Evolutionary conservation across 2,888 invertebrate genomes (phyloP), one percentile per base, ranked within the genome.

Genomic region (Limenitis arthemis): DNA sequence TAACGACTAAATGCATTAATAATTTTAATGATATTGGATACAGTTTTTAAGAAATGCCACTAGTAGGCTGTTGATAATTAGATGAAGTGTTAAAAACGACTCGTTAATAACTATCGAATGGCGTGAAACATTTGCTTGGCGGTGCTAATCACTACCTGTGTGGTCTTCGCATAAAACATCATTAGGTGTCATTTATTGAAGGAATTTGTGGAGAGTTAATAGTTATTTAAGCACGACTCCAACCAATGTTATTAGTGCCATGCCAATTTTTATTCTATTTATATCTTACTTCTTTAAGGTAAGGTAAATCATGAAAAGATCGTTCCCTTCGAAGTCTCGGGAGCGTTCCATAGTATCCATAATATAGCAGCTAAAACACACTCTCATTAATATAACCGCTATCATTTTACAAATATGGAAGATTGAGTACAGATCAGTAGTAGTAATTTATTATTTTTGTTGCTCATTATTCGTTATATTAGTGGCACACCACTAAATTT

Each of bases 251-350:
- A 51, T 49, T 62, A 63, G 55, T 60, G 59, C 49, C 78, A 81
- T 82, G 80, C 75, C 69, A 75, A 72, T 71, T 66, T 60, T 55
- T 64, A 63, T 63, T 55, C 56, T 60, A 53, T 37, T 28, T 46
- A 62, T 57, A 50, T 77, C 91, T 91, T 92, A 93, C 93, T 89
- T 94, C 94, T 88, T 93, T 93, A 57, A 92, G 86, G 63, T 88
- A 88, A 71, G 92, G 91, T 70, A 93, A 89, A 74, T 94, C 94
- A 79, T 92, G 93, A 84, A 91, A 93, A 65, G 94, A 92, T 70
- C 92, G 85, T 85, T 94, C 94, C 65, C 94, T 89, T 68, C 93
- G 88, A 65, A 93, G 88, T 77, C 93, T 89, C 63, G 92, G 91
- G 71, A 91, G 89, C 61, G 90, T 90, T 73, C 91, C 91, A 86